Base-by-base conservation (phyloP, 2,797 vertebrate genomes). In the Atherinosoma microstoma region DNA sequence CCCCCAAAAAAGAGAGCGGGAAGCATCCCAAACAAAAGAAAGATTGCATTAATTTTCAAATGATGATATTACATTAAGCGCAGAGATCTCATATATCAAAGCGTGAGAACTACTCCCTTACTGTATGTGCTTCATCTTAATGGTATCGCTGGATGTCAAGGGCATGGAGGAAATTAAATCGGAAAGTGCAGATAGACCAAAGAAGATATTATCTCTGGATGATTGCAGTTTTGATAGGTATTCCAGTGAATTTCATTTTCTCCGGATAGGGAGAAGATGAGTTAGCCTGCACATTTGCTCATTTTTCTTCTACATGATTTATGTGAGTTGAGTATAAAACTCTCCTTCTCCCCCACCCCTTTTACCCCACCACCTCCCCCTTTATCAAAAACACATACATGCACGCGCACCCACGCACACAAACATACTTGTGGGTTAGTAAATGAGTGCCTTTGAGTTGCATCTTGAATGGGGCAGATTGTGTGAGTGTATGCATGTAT, bases 131-230 rank as follows among this genome's bases (percentile, higher is more conserved):
- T 98, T 97, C 97, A 98, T 99, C 98, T 98, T 98, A 98, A 98
- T 98, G 97, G 96, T 98, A 98, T 98, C 97, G 95, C 95, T 96
- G 96, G 96, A 97, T 99, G 97, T 99, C 97, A 99, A 99, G 98
- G 98, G 97, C 97, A 98, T 96, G 97, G 96, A 97, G 97, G 97
- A 99, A 99, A 99, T 99, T 97, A 99, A 99, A 99, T 98, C 97
- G 97, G 98, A 98, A 98, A 98, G 97, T 98, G 97, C 97, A 97
- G 97, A 98, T 98, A 98, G 98, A 99, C 97, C 98, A 98, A 97
- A 98, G 97, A 96, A 97, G 98, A 98, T 98, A 98, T 98, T 98
- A 99, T 99, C 97, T 97, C 96, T 96, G 96, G 96, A 96, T 98
- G 98, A 99, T 99, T 99, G 97, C 97, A 95, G 96, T 97, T 98